Percentiles rank a stretch among this genome's conserved stretches.
Conservation (phyloP, 2,113 vertebrate species). For the Onychorhynchus coronatus region DNA sequence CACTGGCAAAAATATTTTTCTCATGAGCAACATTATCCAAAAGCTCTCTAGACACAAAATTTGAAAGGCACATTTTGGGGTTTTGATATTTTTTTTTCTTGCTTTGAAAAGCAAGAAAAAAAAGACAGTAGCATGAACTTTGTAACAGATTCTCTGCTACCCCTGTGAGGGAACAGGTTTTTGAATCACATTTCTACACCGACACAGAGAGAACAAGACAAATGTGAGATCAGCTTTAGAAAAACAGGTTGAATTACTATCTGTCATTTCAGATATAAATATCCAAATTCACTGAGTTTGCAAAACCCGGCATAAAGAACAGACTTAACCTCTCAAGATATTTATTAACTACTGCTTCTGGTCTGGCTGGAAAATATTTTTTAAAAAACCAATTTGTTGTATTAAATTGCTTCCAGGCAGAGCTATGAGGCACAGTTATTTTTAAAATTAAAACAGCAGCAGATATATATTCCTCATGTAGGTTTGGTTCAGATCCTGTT, state of each 20-base stretch:
- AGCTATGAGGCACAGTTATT: neutral
- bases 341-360: conserved; percentile 24
- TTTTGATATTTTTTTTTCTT: neutral
- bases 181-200: neutral
- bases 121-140: neutral
- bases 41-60: neutral
- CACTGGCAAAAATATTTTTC: neutral
- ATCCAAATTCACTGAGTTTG: conserved; percentile 1
- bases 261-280: neutral
- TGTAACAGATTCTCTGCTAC: neutral
- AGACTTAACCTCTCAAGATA: neutral
- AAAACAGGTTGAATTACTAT: neutral
- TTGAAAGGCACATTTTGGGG: neutral
- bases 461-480: conserved; percentile 3
- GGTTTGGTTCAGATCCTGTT: conserved; percentile 2
- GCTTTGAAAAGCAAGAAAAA: neutral
- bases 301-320: neutral
- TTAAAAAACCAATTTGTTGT: neutral
- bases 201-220: neutral
- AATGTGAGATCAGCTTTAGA: neutral
- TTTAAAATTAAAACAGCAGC: conserved; percentile 13
- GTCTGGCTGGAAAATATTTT: conserved; percentile 12
- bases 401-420: conserved; percentile 56
- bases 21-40: neutral
- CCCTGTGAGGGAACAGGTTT: neutral